These are phyloP conservation scores for Pampusana beccarii DNA, from an alignment of 2,113 vertebrate genomes.

Conservation along the genomic window DNA sequence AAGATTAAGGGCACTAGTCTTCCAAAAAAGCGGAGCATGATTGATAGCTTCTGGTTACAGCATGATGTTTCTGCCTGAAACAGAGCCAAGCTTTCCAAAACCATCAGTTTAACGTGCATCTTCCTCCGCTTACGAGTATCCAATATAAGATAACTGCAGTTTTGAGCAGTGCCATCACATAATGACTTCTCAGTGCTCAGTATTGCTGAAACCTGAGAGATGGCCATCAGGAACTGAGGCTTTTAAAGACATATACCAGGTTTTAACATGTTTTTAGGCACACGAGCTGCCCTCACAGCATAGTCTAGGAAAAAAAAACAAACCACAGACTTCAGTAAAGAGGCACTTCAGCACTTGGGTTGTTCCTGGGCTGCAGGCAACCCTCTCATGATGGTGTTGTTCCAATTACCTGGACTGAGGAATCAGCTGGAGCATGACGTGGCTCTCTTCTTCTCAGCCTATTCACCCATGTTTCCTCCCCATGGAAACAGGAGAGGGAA, in stretches of 20 bases:
- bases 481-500: background rate
- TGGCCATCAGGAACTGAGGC: background rate
- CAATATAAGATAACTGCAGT: background rate
- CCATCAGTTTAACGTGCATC: background rate
- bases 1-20: background rate
- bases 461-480: background rate
- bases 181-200: background rate
- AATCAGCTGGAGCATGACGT: background rate
- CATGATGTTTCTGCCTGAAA: rapidly evolving
- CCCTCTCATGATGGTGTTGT: rapidly evolving
- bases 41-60: background rate
- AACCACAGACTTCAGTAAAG: background rate
- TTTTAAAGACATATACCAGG: background rate
- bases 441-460: background rate
- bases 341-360: background rate
- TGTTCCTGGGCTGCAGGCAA: background rate
- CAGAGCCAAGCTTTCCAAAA: background rate
- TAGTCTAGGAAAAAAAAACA: background rate
- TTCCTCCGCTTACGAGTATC: background rate
- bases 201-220: background rate
- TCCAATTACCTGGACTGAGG: background rate
- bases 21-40: background rate
- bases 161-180: background rate
- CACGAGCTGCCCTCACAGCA: background rate
- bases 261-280: background rate